phyloP scores from a whole-genome alignment of 2,797 vertebrate genomes.

The Gorsachius magnificus region DNA sequence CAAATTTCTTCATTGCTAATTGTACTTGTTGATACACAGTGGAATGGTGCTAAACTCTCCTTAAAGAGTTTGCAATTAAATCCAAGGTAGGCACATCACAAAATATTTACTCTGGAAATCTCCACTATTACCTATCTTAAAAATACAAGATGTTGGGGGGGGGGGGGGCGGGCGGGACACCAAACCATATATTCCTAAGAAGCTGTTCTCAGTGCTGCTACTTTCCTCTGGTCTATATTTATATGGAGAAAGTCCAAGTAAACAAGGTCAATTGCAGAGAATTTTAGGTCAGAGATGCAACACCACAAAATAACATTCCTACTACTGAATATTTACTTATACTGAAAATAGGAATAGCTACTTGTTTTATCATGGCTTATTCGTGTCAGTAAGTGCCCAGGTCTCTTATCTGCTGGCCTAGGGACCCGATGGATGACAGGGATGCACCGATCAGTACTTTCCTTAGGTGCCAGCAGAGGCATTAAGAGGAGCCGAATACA shows the following conservation, averaged over 20 bases:
- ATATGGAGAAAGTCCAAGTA: neutral
- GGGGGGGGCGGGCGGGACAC: no score
- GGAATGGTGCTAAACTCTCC: neutral
- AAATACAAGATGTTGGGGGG: neutral
- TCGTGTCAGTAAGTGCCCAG: neutral
- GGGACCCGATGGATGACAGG: neutral
- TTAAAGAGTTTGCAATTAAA: neutral
- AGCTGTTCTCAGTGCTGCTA: neutral
- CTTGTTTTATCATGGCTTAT: neutral
- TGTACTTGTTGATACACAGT: neutral
- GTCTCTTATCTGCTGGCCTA: neutral
- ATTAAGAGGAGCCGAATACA: neutral
- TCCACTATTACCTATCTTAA: neutral
- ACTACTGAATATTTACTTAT: neutral
- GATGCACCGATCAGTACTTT: neutral
- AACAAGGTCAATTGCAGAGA: neutral
- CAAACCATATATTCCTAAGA: neutral
- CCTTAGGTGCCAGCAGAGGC: neutral
- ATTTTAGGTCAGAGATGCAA: neutral
- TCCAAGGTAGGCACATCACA: neutral
- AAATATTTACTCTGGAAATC: neutral
- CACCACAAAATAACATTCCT: neutral
- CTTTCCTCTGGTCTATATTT: neutral
- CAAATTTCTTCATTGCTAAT: neutral
- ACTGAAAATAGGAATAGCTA: neutral